These are phyloP conservation scores for Sisyra terminalis DNA, from an alignment of 2,888 invertebrate genomes.

Conservation along the genomic window DNA sequence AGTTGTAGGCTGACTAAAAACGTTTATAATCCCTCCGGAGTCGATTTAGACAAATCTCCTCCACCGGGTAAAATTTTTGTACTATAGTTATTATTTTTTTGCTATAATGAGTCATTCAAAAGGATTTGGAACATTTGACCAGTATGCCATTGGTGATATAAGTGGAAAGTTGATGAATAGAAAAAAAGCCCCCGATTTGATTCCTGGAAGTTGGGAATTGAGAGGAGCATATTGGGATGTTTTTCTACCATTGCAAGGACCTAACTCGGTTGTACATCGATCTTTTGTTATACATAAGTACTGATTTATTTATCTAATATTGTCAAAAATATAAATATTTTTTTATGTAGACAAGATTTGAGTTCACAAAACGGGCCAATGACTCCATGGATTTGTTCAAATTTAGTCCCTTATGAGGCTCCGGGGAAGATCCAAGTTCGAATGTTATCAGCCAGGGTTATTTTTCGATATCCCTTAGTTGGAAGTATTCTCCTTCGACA, in stretches of 20 bases:
- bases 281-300: conserved; percentile 63
- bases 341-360: conserved; percentile 14
- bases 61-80: conserved; percentile 38
- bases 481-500: conserved; percentile 72
- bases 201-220: conserved; percentile 56
- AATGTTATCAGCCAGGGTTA: conserved; percentile 62
- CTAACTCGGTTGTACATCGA: conserved; percentile 61
- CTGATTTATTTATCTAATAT: no score
- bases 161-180: conserved; percentile 69
- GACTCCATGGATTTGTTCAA: conserved; percentile 45
- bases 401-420: conserved; percentile 41
- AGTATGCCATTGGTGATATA: conserved; percentile 79
- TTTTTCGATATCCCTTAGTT: conserved; percentile 76
- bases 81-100: not conserved
- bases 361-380: conserved; percentile 17
- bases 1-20: conserved; percentile 54
- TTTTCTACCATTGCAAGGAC: conserved; percentile 69
- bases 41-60: conserved; percentile 37
- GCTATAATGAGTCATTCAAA: conserved; percentile 11
- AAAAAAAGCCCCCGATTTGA: conserved; percentile 49
- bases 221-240: conserved; percentile 67
- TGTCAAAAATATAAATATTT: no score
- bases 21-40: conserved; percentile 57
- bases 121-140: conserved; percentile 73
- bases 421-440: conserved; percentile 50